These are phyloP conservation scores for Fulica atra DNA, from an alignment of 2,113 vertebrate species.

Conservation along the genomic window DNA sequence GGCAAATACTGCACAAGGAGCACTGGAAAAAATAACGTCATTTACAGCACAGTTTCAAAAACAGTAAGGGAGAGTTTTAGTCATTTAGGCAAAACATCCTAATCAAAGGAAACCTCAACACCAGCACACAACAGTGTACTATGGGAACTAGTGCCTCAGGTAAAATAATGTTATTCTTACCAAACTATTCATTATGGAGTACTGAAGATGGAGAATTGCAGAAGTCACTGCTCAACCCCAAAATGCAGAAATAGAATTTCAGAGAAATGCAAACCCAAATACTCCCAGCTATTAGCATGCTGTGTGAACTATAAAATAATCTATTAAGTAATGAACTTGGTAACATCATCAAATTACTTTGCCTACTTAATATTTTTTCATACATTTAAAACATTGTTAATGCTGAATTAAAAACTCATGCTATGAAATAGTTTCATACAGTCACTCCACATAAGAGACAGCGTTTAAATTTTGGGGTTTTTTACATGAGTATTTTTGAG, in stretches of 20 bases:
- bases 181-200: background rate
- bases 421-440: background rate
- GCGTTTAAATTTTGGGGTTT: background rate
- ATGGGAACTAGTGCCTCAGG: background rate
- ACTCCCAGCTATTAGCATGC: background rate
- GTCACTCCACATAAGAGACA: background rate
- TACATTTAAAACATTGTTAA: background rate
- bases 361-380: background rate
- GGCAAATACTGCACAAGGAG: background rate
- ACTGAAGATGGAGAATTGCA: background rate
- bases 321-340: background rate
- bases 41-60: background rate
- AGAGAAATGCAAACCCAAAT: background rate
- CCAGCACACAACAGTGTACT: background rate
- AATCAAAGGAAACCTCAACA: background rate
- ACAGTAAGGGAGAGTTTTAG: background rate
- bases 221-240: background rate
- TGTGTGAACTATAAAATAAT: fast-evolving
- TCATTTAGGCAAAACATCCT: background rate
- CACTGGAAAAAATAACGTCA: background rate
- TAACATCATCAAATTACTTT: background rate
- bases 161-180: background rate
- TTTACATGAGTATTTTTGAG: background rate
- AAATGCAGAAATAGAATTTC: background rate
- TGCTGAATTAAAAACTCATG: background rate